Percentiles rank a stretch among this genome's conserved stretches.
These are phyloP conservation scores for Penaeus chinensis DNA, from an alignment of 1,140 invertebrate species.

Conservation along the genomic window DNA sequence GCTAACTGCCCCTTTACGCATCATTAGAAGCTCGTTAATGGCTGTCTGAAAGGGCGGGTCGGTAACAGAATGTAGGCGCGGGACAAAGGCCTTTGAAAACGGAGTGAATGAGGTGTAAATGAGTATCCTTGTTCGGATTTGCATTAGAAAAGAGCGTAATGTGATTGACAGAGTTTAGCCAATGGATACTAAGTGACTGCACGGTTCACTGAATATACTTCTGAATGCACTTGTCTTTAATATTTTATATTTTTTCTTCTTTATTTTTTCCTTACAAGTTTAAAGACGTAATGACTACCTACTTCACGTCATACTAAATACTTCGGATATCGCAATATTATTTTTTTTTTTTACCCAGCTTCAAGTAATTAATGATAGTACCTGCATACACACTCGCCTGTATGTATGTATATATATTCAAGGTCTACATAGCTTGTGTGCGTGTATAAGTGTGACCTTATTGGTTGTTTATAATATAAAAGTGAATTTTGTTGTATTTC, in stretches of 20 bases:
- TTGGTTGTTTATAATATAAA: not conserved
- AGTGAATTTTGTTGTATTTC: not conserved
- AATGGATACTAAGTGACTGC: no score
- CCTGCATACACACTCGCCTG: no score
- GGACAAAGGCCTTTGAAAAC: conserved; percentile 25
- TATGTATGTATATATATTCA: not conserved
- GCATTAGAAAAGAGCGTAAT: conserved; percentile 36
- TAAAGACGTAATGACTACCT: no score
- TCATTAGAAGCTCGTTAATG: conserved; percentile 53
- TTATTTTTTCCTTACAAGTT: no score
- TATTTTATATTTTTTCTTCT: no score
- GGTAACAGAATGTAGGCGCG: not conserved
- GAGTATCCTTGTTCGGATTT: conserved; percentile 41
- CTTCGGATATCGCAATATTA: no score
- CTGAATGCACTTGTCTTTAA: no score
- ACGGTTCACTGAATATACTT: no score
- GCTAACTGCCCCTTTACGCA: conserved; percentile 36
- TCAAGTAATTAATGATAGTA: no score
- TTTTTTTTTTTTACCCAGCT: no score
- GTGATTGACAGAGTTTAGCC: conserved; percentile 2
- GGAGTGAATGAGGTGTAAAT: conserved; percentile 53
- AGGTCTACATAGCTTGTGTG: not conserved
- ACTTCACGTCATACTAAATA: no score
- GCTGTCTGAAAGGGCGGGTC: conserved; percentile 33
- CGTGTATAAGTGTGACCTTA: not conserved